Evolutionary conservation across 2,888 invertebrate genomes (phyloP).

Genomic region (Nasonia oneida): DNA sequence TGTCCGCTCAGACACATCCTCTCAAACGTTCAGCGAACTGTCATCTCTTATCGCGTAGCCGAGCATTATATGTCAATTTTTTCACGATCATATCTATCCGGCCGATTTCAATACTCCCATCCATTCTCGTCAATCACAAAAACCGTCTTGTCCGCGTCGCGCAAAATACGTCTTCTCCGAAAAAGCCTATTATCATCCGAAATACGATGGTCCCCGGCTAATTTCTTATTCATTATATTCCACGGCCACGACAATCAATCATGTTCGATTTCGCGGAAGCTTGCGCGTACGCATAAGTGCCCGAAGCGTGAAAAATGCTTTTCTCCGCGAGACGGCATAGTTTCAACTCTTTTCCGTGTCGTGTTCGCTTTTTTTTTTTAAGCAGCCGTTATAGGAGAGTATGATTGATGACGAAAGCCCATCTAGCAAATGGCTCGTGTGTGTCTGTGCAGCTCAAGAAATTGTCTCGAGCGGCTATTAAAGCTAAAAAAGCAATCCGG

Average conservation of each 20-base stretch:
- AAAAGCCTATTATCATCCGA: not conserved
- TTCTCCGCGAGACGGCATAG: not conserved
- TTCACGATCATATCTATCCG: not conserved
- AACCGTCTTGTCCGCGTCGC: not conserved
- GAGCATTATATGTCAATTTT: not conserved
- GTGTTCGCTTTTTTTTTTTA: not conserved
- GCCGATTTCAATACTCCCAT: not conserved
- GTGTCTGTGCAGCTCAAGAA: not conserved
- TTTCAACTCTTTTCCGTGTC: not conserved
- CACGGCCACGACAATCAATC: not conserved
- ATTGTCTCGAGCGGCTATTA: not conserved
- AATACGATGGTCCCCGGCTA: not conserved
- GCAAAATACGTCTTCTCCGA: not conserved
- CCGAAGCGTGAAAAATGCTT: slow-evolving; percentile 14
- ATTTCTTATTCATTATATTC: slow-evolving; percentile 19
- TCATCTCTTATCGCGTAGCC: not conserved
- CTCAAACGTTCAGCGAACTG: not conserved
- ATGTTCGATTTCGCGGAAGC: not conserved
- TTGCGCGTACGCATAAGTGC: not conserved
- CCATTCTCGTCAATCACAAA: not conserved
- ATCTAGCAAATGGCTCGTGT: not conserved
- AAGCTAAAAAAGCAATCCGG: not conserved
- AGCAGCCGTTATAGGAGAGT: not conserved
- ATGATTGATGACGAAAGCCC: slow-evolving; percentile 1
- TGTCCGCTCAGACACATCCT: not conserved